A percentile compares a stretch with the other conserved stretches of the same genome.
These are phyloP conservation scores for Antennarius maculatus DNA, from an alignment of 2,797 vertebrate genomes.

Conservation along the genomic window DNA sequence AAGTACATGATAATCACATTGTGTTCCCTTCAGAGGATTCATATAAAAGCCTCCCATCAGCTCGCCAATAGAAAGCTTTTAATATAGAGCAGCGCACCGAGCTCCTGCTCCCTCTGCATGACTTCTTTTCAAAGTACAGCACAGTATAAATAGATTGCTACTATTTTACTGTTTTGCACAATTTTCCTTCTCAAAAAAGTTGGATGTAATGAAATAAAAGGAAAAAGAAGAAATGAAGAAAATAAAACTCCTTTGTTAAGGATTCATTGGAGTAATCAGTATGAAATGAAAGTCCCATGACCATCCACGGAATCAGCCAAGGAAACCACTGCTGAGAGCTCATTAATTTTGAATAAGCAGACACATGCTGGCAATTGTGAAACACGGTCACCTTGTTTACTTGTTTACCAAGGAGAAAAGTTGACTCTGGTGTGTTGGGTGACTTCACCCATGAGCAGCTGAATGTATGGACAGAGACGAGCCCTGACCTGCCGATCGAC, in stretches of 20 bases:
- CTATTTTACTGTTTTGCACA: background rate
- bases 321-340: constrained; percentile 32
- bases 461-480: constrained; percentile 53
- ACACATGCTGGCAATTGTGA: constrained; percentile 55
- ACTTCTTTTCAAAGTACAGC: background rate
- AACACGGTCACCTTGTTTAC: constrained; percentile 72
- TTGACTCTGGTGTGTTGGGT: constrained; percentile 51
- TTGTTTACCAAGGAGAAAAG: constrained; percentile 61
- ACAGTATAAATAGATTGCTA: background rate
- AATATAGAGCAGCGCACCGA: background rate
- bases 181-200: background rate
- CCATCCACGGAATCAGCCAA: constrained; percentile 32
- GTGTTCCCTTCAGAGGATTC: background rate
- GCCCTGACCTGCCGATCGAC: constrained; percentile 55
- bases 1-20: background rate
- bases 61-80: background rate
- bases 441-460: constrained; percentile 62
- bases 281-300: constrained; percentile 13
- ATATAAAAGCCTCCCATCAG: background rate
- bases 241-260: background rate
- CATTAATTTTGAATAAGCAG: constrained; percentile 53
- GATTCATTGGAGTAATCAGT: constrained; percentile 11
- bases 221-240: too few species aligned
- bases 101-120: background rate
- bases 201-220: too few species aligned